Percentiles rank a stretch among this genome's conserved stretches.
These are phyloP conservation scores for Amyelois transitella DNA, from an alignment of 1,140 invertebrate genomes.

Conservation along the genomic window DNA sequence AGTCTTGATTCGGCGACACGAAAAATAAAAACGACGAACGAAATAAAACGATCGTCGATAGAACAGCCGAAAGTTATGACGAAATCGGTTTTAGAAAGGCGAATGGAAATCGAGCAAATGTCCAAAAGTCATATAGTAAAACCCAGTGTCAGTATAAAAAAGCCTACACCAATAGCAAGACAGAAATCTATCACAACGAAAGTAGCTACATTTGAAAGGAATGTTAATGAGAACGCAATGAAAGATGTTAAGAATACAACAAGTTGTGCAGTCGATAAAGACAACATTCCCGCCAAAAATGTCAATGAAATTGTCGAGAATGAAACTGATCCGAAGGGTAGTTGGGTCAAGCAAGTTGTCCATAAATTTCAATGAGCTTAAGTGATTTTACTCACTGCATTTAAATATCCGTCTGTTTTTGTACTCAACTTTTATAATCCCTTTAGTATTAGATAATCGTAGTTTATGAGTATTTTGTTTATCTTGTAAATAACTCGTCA, in stretches of 20 bases:
- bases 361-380: constrained; percentile 72
- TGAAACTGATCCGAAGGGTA: constrained; percentile 50
- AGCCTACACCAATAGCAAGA: constrained; percentile 34
- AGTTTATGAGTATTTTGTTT: constrained; percentile 11
- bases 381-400: constrained; percentile 30
- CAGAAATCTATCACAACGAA: constrained; percentile 57
- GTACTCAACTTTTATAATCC: constrained; percentile 24
- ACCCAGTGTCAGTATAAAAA: constrained; percentile 30
- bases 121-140: constrained; percentile 40
- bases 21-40: constrained; percentile 38
- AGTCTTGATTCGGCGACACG: constrained; percentile 67
- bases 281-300: constrained; percentile 35
- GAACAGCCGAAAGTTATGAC: constrained; percentile 40
- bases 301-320: constrained; percentile 9
- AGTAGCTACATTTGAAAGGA: constrained; percentile 56
- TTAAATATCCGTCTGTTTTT: constrained; percentile 46
- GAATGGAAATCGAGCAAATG: constrained; percentile 68
- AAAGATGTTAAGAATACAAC: constrained; percentile 22
- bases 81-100: constrained; percentile 67
- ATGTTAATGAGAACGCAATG: constrained; percentile 32
- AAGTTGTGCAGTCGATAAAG: constrained; percentile 20
- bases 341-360: constrained; percentile 73
- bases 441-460: constrained; percentile 12
- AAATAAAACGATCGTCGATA: constrained; percentile 15
- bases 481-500: constrained; percentile 51